Evolutionary conservation across 2,797 vertebrate genomes (phyloP), one percentile per base, ranked within the genome.

Genomic region (Urosaurus nigricauda): DNA sequence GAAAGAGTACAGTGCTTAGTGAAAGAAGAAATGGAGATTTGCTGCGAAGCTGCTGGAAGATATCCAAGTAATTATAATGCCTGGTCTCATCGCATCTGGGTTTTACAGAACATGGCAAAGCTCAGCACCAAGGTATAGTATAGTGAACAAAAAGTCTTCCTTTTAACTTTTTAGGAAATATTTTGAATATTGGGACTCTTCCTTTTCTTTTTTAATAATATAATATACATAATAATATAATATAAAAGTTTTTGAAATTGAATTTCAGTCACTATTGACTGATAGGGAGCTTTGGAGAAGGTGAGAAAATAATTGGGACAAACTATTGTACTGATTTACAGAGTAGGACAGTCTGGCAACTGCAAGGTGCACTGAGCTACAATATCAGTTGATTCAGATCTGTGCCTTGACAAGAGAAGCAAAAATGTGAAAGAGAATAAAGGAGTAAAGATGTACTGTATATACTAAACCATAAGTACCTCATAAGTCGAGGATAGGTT

Each of bases 41-140:
- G 98, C 93, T 95, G 97, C 14, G 98, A 98, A n/a, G 98, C 99
- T 17, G 98, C 99, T 29, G 97, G 98, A 87, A 98, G 98, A 51
- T 99, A 99, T 78, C 98, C 99, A 89, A 99, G 99, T 96, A 99
- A 99, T 96, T 99, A 99, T 95, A 99, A 99, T 12, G 98, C 98
- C 94, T 99, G 99, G 99, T 99, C 99, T 26, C 99, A 99, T 95
- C 98, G 99, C 79, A 99, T 99, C 95, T 99, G 99, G 99, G 98
- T 99, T 91, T 96, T 99, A 85, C 98, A 99, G 91, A 97, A 98
- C 92, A 95, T 99, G 97, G 98, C 98, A 92, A 97, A 97, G 90
- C 97, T 98, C 89, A 97, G 98, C 91, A 56, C 97, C 85, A 99
- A 99, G 98, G 99, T 99, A 97, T 79, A 91, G 37, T 32, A 73